Evolutionary conservation across 2,888 invertebrate species (phyloP), one percentile per base, ranked within the genome.

Genomic region (Eupithecia inturbata): DNA sequence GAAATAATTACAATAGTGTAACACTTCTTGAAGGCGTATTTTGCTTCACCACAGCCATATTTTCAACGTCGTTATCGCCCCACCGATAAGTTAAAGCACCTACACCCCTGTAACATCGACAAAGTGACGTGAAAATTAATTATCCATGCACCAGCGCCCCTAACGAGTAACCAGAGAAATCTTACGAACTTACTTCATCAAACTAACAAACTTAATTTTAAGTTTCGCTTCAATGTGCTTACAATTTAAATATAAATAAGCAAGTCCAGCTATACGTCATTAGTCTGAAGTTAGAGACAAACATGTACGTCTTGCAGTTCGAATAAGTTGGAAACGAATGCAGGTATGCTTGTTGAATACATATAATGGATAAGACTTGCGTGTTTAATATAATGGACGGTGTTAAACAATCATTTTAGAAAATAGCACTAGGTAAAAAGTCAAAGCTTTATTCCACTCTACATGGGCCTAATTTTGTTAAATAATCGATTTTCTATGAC

Each of bases 251-350:
- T 85, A 85, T 84, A 87, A 88, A 87, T 84, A 86, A 82, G 82
- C 85, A 82, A 85, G 82, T 83, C 81, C 81, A 80, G 83, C 87
- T 88, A 90, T 89, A 92, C 89, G 84, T 92, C 92, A 92, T 92
- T 92, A 91, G 89, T 84, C 84, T 81, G 78, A 79, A 79, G 71
- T 75, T 73, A 66, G 75, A 75, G 68, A 72, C 79, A 82, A 83
- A 79, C 78, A 79, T 78, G 87, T 85, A 83, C 86, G 82, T 85
- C 84, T 85, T 79, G 78, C 53, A 75, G 75, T 91, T 91, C 88
- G 85, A 88, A 88, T 88, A 89, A 91, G 88, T 90, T 82, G 75
- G 78, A 77, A 83, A 87, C 83, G 84, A 84, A 83, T 84, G 83
- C 82, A 81, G 85, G 83, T 80, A 77, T 79, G 74, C 68, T 67